Evolutionary conservation across 2,888 invertebrate species (phyloP), one percentile per base, ranked within the genome.

Genomic region (Carabus problematicus): DNA sequence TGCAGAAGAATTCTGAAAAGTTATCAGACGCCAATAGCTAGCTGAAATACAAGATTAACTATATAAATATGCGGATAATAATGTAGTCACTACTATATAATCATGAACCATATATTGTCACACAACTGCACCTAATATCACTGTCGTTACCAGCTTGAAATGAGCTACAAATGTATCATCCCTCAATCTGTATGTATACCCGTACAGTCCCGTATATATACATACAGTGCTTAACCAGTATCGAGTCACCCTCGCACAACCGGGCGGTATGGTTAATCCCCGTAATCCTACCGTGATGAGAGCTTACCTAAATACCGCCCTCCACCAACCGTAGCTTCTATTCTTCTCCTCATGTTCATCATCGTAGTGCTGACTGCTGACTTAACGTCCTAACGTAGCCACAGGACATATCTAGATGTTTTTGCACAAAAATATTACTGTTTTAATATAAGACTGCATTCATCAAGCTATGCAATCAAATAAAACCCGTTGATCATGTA

Each of bases 221-320:
- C 18, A 16, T 18, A 52, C 52, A 16, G 18, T 19, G 16, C 19
- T 52, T 14, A 52, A 18, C 16, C 52, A 19, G 52, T 52, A 52
- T 29, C 29, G 29, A 29, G 29, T 29, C 29, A 29, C 29, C 29
- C 43, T 49, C 41, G 49, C 39, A 49, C 52, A 52, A 11, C 52
- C 11, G 41, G 39, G 52, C 58, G 58, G 47, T 58, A 14, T 18
- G n/a, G 58, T 42, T 66, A 59, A 66, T 59, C 59, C 63, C 56
- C 49, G 56, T 66, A 66, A 66, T 66, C 58, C 66, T 11, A 41
- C 66, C 40, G 66, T 66, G 66, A 66, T 66, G 66, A 66, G 66
- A 66, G 66, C 66, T 66, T 66, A 66, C 66, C 56, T 29, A 47
- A 47, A 45, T 58, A 52, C 14, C 52, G 14, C 16, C 47, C 12